phyloP scores from a whole-genome alignment of 2,888 invertebrate genomes.

The Drosophila kuntzei region DNA sequence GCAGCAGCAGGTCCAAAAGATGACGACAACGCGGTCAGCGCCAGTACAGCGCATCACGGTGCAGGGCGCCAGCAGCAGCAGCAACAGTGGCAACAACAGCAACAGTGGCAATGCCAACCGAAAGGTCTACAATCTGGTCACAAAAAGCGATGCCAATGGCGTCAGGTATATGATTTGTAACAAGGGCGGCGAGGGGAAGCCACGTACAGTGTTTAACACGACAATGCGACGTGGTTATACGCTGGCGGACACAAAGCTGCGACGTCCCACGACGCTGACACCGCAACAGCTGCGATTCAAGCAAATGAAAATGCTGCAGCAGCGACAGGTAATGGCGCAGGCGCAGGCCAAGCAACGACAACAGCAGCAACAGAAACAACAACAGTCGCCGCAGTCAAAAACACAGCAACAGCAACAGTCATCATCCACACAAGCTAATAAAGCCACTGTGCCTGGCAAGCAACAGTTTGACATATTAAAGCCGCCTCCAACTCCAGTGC shows the following conservation, averaged over 20 bases:
- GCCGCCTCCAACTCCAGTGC: constrained; percentile 33
- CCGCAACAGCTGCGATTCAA: constrained; percentile 54
- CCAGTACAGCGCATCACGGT: constrained; percentile 50
- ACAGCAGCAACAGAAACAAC: constrained; percentile 43
- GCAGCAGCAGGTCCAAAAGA: constrained; percentile 38
- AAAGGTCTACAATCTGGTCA: constrained; percentile 61
- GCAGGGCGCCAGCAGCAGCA: constrained; percentile 33
- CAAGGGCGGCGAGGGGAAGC: constrained; percentile 46
- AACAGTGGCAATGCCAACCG: constrained; percentile 19
- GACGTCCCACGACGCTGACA: constrained; percentile 46
- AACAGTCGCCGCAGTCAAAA: constrained; percentile 22
- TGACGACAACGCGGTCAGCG: constrained; percentile 17
- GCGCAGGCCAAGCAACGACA: constrained; percentile 58
- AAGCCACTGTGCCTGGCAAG: constrained; percentile 43
- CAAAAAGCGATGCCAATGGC: constrained; percentile 50
- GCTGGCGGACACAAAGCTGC: constrained; percentile 60
- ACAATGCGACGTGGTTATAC: constrained; percentile 72
- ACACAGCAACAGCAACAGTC: constrained; percentile 27
- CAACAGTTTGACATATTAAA: constrained; percentile 64
- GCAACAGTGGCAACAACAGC: constrained; percentile 10
- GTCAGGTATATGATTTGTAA: constrained; percentile 70
- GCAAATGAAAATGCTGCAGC: constrained; percentile 56
- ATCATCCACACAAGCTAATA: constrained; percentile 29
- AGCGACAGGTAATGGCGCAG: constrained; percentile 49
- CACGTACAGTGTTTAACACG: constrained; percentile 49